Evolutionary conservation across 2,888 invertebrate species (phyloP), one percentile per base, ranked within the genome.

Genomic region (Zygogramma bicolorata): DNA sequence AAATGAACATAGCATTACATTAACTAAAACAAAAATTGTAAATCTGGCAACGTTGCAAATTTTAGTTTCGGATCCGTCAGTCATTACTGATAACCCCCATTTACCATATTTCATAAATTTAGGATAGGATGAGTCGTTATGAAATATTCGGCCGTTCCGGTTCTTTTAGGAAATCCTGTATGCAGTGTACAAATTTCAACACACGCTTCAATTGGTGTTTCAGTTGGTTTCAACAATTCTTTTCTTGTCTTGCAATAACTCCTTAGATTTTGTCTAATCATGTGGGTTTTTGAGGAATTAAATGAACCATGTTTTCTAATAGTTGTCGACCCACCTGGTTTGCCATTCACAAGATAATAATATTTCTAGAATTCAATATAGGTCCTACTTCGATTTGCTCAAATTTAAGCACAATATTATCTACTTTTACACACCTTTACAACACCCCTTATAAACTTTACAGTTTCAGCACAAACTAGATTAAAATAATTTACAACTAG

Each of bases 381-480:
- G 22, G 38, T 63, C 46, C 29, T 49, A 70, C 62, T 66, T 63
- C 70, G 61, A 70, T 59, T 76, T 76, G 75, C 75, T 76, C 75
- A 76, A 76, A 58, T 53, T 71, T 67, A 70, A 66, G 72, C 75
- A 76, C 74, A 76, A 74, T 74, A 68, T 70, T 38, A 10, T 71
- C 63, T 71, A 71, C 70, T 66, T 67, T 10, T 13, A 42, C 63
- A 61, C 29, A 42, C 68, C 63, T 70, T 66, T 67, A 70, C 57
- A 75, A 58, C 46, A 60, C 63, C 67, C 20, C 15, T 8, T 71
- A 71, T 68, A 65, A 66, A 61, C 67, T 67, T 58, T 42, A 71
- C 68, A 60, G 59, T 71, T 71, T 59, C 65, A 71, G 71, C 71
- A 71, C 71, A 63, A 20, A 15, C n/a, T 62, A 62, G 40, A n/a